Evolutionary conservation across 2,888 invertebrate species (phyloP), one percentile per base, ranked within the genome.

Genomic region (Drosophila neutralis): DNA sequence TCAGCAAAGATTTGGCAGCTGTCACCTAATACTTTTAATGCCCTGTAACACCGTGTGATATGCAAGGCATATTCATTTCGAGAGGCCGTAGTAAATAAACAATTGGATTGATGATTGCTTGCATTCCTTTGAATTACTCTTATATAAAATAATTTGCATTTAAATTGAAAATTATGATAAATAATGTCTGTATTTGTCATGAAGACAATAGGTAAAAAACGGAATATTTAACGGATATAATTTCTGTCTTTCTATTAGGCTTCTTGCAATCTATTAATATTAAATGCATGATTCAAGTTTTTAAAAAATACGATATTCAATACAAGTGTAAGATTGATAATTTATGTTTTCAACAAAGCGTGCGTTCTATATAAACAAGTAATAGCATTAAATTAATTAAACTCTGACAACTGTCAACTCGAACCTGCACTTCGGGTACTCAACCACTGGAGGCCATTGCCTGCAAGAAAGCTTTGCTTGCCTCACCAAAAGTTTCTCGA

Each of bases 1-100:
- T 74, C 73, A 69, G 85, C 72, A 60, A 71, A 69, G 76, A 88
- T 82, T 86, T 86, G 85, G 83, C 87, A 86, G 82, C 89, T 86
- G 85, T 83, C 80, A 75, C 82, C 65, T 72, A 66, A 75, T 80
- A 88, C 79, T 68, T 80, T 70, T 49, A 29, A 69, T 73, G 63
- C 72, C 68, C 78, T 66, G 45, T 29, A 69, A 36, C 21, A 18
- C n/a, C 8, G 8, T 27, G n/a, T 13, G 11, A 18, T 13, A 10
- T 11, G 10, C 15, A 13, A 10, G 67, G 48, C 31, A 51, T 70
- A 54, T 60, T 27, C 18, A 24, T 15, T 48, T 29, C 7, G 18
- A 27, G 27, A 31, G 6, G 3, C 29, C 13, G n/a, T 51, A 10
- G 35, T 27, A n/a, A 10, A n/a, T 27, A 11, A 29, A 27, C 36